Base-by-base conservation (phyloP, 2,888 invertebrate genomes). In the Himalopsyche tibetana region DNA sequence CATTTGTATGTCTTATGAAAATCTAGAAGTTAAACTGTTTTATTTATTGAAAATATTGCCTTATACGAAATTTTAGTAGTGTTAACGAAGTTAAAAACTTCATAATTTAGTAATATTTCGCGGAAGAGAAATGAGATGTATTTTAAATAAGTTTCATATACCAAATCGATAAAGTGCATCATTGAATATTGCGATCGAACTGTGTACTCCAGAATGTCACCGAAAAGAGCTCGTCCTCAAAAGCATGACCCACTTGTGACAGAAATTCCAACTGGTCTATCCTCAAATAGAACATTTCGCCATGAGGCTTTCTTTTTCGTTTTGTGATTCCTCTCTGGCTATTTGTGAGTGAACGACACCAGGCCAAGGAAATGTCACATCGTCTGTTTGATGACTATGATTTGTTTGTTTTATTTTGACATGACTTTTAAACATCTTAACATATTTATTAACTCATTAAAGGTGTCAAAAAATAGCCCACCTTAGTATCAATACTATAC, bases 181-280 rank as follows among this genome's bases (percentile, higher is more conserved):
- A 15, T 15, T 15, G 38, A 36, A 36, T 74, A 8, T 28, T 2
- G 38, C 8, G 5, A 74, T 38, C 2, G 5, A 4, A 74, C 15
- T 5, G 38, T 38, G 51, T 51, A 51, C 74, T 74, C 36, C 36
- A 36, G 36, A 74, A 74, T 74, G 74, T 74, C 74, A 74, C 28
- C 74, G 28, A 74, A 74, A 69, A 74, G 74, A 74, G 74, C 36
- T 74, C 74, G 74, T 36, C 36, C 74, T 38, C 74, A 74, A 74
- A 74, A 74, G 74, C 74, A 74, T 74, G 74, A 74, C 74, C 74
- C 74, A 74, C 74, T 74, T 74, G 74, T 74, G 12, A 74, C 74
- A 38, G 74, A 74, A 74, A 74, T 74, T 74, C 74, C 74, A 69
- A 74, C 74, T 74, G 28, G 74, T 74, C 74, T 74, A 74, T 74